phyloP scores from a whole-genome alignment of 2,113 vertebrate species.

The Lanius ludovicianus region DNA sequence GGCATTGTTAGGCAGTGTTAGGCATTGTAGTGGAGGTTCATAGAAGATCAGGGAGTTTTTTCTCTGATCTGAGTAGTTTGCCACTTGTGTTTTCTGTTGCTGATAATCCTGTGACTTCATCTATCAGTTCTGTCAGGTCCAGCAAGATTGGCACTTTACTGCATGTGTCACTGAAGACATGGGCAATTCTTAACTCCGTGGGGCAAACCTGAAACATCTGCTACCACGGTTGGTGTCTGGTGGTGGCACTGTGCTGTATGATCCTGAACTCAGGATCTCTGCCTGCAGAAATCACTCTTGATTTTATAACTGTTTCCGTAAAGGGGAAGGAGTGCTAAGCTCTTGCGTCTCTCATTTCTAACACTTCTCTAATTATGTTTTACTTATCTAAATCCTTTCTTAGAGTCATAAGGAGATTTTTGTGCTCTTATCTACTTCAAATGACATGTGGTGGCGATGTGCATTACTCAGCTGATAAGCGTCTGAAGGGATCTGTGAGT shows the following conservation, averaged over 20 bases:
- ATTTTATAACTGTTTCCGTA: neutral
- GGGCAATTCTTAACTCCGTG: neutral
- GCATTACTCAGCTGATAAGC: constrained; percentile 32
- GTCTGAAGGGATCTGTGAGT: neutral
- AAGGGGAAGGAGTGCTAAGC: neutral
- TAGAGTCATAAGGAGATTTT: constrained; percentile 26
- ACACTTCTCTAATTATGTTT: neutral
- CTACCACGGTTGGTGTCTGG: neutral
- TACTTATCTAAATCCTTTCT: constrained; percentile 13
- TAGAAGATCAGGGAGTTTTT: neutral
- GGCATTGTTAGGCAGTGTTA: neutral
- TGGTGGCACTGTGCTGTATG: neutral
- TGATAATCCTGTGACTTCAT: neutral
- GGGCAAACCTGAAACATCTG: neutral
- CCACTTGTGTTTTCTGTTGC: neutral
- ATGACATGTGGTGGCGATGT: neutral
- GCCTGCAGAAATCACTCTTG: neutral
- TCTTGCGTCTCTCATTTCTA: neutral
- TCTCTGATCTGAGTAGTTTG: neutral
- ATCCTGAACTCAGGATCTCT: neutral
- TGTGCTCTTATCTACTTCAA: neutral
- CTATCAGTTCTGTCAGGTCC: neutral
- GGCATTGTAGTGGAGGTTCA: neutral
- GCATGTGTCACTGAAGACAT: neutral
- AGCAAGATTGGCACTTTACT: neutral